Evolutionary conservation across 2,113 vertebrate genomes (phyloP).

Genomic region (Platycercus adscitus): DNA sequence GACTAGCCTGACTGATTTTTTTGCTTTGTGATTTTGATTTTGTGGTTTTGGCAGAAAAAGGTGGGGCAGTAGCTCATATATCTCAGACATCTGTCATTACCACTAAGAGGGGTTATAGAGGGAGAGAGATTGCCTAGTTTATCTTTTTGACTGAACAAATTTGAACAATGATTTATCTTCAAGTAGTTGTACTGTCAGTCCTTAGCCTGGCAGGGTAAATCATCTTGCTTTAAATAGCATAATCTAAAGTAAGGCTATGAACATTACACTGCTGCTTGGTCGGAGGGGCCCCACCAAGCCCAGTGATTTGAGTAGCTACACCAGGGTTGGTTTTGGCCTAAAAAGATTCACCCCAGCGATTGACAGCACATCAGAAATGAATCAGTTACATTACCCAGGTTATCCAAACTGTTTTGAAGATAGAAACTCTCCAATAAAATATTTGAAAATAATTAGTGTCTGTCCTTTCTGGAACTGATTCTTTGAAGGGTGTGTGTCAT

Average conservation of each 20-base stretch:
- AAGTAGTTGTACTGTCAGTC: background rate
- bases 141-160: background rate
- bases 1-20: background rate
- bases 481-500: background rate
- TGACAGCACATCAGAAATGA: background rate
- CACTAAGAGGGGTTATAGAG: background rate
- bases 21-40: background rate
- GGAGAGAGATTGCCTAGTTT: background rate
- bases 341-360: background rate
- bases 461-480: conserved; percentile 21
- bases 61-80: background rate
- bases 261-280: background rate
- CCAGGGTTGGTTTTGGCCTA: background rate
- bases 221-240: background rate
- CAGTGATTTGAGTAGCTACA: background rate
- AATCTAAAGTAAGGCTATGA: background rate
- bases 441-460: conserved; percentile 17
- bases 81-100: background rate
- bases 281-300: background rate
- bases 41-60: conserved; percentile 8
- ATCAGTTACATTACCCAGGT: background rate
- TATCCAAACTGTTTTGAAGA: conserved; percentile 15
- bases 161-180: background rate
- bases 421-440: background rate
- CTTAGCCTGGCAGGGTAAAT: conserved; percentile 3